phyloP scores from a whole-genome alignment of 2,888 invertebrate species.

The Mellilla xanthometata region DNA sequence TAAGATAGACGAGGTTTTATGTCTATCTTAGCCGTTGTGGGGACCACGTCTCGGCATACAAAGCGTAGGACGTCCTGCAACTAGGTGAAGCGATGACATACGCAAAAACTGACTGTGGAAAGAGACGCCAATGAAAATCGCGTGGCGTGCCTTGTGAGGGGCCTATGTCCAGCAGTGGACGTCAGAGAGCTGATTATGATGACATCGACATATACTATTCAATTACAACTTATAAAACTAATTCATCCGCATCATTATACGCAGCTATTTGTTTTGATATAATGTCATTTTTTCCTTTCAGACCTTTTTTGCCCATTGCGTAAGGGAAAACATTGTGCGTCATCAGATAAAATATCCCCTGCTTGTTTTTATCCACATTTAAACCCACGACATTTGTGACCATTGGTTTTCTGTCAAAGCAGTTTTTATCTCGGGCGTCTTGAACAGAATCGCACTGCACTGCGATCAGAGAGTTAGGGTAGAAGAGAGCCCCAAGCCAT shows the following conservation, averaged over 20 bases:
- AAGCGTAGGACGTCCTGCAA: too few species aligned
- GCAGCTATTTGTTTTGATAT: neutral
- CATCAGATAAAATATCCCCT: slow-evolving; percentile 42
- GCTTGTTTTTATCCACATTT: slow-evolving; percentile 33
- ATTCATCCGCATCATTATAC: neutral
- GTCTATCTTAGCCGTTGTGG: too few species aligned
- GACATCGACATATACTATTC: too few species aligned
- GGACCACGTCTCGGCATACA: too few species aligned
- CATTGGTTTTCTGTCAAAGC: slow-evolving; percentile 34
- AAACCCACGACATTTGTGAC: slow-evolving; percentile 25
- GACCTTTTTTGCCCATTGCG: slow-evolving; percentile 32
- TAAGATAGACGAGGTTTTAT: too few species aligned
- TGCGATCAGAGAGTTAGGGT: slow-evolving; percentile 31
- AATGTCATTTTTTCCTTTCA: slow-evolving; percentile 1
- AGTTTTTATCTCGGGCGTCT: slow-evolving; percentile 32
- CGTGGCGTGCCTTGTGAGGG: too few species aligned
- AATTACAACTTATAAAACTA: neutral
- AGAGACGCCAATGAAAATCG: too few species aligned
- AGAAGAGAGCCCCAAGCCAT: slow-evolving; percentile 1
- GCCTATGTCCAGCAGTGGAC: too few species aligned
- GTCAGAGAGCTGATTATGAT: too few species aligned
- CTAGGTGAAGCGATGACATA: too few species aligned
- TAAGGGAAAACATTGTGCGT: slow-evolving; percentile 39
- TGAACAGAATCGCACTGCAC: slow-evolving; percentile 35
- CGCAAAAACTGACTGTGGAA: too few species aligned